Base-by-base conservation (phyloP, 1,140 invertebrate genomes). In the Drosophila mauritiana region DNA sequence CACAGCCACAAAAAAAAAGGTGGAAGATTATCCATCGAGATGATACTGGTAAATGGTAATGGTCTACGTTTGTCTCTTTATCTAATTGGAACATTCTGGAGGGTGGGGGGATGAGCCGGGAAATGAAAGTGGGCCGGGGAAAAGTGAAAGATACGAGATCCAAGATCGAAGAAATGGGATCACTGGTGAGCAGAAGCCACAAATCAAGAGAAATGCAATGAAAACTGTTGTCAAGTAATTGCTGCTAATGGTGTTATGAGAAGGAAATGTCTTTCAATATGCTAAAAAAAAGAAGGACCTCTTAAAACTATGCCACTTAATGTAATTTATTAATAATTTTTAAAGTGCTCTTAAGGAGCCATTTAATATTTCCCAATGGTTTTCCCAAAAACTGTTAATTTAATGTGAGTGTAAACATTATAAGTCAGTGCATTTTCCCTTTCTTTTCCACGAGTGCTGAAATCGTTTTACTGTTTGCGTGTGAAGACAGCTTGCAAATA, bases 391-490 rank as follows among this genome's bases (percentile, higher is more conserved):
- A 27, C 12, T 45, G 12, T 27, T 25, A 20, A 25, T 31, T 48
- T 31, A 2, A 31, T 37, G 27, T 45, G 22, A 45, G 39, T 10
- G 39, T 10, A 27, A 31, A 39, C 15, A 20, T 1, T 3, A 55
- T 49, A 46, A 42, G 40, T 55, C 11, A 22, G 43, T 49, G 51
- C 11, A 39, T 39, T 72, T 52, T 46, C 40, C 40, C 34, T 56
- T 39, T 61, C 51, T 15, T 15, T 46, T 42, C n/a, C 46, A 22
- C 36, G 20, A 56, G 31, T 76, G 73, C 45, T 45, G 67, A 70
- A 70, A 70, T 70, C 49, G 34, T n/a, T 62, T 55, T 63, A 22
- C 52, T 75, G 49, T 76, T 76, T 76, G 61, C 61, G 61, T 76
- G 72, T 48, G 72, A 75, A 75, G 43, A 75, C 27, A 42, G 13